These are phyloP conservation scores for Periphyllus acericola DNA, from an alignment of 2,888 invertebrate genomes.

Conservation along the genomic window DNA sequence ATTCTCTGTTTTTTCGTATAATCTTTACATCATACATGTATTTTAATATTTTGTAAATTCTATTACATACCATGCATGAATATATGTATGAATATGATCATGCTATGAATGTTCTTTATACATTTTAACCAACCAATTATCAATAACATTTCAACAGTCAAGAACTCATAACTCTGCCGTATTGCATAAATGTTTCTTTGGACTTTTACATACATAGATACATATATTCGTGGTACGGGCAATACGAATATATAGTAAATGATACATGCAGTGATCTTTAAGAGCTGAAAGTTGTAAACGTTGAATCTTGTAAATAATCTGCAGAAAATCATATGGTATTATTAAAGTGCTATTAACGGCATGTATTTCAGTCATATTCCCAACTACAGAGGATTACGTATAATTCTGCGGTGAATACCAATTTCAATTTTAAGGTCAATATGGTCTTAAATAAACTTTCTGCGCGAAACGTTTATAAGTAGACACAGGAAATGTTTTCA, in stretches of 20 bases:
- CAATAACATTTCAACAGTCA: background rate
- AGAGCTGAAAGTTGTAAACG: background rate
- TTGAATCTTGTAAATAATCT: background rate
- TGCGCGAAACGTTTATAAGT: background rate
- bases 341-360: background rate
- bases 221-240: background rate
- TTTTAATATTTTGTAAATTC: background rate
- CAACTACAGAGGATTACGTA: background rate
- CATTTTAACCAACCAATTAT: background rate
- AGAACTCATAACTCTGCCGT: background rate
- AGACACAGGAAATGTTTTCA: background rate
- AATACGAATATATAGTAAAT: background rate
- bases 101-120: background rate
- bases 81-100: too few species aligned
- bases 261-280: background rate
- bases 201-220: background rate
- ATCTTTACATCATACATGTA: background rate
- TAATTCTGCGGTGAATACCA: background rate
- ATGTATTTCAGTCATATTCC: background rate
- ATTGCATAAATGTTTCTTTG: background rate
- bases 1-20: background rate
- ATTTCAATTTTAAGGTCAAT: slow-evolving; percentile 26
- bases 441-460: slow-evolving; percentile 8
- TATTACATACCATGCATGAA: too few species aligned
- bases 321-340: background rate